Conservation (phyloP, 2,797 vertebrate genomes). For the Eptatretus atami region DNA sequence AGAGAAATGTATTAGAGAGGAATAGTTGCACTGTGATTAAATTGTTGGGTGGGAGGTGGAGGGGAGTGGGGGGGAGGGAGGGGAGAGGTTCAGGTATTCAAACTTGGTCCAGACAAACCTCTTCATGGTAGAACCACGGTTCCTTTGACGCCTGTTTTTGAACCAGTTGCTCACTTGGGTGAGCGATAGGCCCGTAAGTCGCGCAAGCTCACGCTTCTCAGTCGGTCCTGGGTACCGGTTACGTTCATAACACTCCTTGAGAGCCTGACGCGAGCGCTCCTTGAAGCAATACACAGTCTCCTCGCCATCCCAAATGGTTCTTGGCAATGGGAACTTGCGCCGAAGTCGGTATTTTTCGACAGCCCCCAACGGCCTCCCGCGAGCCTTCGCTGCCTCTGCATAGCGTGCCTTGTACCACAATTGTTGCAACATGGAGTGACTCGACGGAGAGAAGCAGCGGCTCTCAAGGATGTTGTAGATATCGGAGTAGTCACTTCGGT, state of each 20-base stretch:
- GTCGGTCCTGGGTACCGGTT: conserved; percentile 39
- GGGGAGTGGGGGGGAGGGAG: too few species aligned
- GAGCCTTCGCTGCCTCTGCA: conserved; percentile 59
- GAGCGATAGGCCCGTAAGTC: conserved; percentile 35
- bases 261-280: conserved; percentile 60
- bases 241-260: conserved; percentile 69
- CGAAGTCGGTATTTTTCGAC: conserved; percentile 72
- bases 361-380: conserved; percentile 53
- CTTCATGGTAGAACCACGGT: conserved; percentile 51
- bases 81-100: too few species aligned
- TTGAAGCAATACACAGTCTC: conserved; percentile 94
- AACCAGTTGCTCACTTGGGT: conserved; percentile 86
- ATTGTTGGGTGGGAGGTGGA: too few species aligned
- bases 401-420: conserved; percentile 78
- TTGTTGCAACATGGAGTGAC: conserved; percentile 65
- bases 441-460: conserved; percentile 65
- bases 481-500: conserved; percentile 60
- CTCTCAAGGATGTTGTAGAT: conserved; percentile 73
- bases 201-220: conserved; percentile 43
- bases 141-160: conserved; percentile 56
- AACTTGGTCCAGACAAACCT: conserved; percentile 7
- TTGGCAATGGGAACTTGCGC: conserved; percentile 60
- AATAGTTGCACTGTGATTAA: too few species aligned
- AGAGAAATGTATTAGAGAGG: too few species aligned
- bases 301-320: conserved; percentile 74